Evolutionary conservation across 2,113 vertebrate species (phyloP), one percentile per base, ranked within the genome.

Genomic region (Rhabdomys dilectus): DNA sequence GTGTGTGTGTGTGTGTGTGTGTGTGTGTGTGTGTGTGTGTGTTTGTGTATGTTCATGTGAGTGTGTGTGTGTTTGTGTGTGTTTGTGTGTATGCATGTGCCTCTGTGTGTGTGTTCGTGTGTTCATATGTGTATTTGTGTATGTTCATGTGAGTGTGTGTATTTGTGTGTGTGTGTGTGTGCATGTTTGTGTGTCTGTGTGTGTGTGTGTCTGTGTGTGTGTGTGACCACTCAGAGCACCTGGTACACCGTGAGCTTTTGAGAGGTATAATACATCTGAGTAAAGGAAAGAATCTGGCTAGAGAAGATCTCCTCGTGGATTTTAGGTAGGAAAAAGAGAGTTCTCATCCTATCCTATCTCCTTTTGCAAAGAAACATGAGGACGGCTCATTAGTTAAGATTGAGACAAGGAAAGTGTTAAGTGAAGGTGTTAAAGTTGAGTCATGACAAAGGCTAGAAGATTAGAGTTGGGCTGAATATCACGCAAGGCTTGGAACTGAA

Each of bases 331-430:
- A 36, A 73, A 81, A 93, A 66, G 72, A 72, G 17, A 2, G 16
- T 89, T 91, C n/a, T 36, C 51, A 89, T 51, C 31, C 70, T 7
- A 62, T 5, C 22, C 21, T 21, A n/a, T 76, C 80, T 85, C 42
- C 51, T 89, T 93, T 48, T 39, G 89, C 21, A 48, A 5, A 91
- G 80, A 96, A 53, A 45, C 42, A 88, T 19, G 89, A 90, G 58
- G 26, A 73, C 17, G 62, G 6, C 87, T 94, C n/a, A 51, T 88
- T 45, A 72, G 34, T 45, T 88, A 7, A 76, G 39, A 88, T 13
- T n/a, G 81, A 78, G 42, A 81, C 78, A 1, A 90, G n/a, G 45
- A 39, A 72, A 80, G 62, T 36, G 21, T 45, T 12, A 29, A 42
- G 19, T 48, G 29, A 75, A 81, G 89, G 66, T 53, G 76, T 93